Evolutionary conservation across 2,797 vertebrate species (phyloP), one percentile per base, ranked within the genome.

Genomic region (Merluccius polli): DNA sequence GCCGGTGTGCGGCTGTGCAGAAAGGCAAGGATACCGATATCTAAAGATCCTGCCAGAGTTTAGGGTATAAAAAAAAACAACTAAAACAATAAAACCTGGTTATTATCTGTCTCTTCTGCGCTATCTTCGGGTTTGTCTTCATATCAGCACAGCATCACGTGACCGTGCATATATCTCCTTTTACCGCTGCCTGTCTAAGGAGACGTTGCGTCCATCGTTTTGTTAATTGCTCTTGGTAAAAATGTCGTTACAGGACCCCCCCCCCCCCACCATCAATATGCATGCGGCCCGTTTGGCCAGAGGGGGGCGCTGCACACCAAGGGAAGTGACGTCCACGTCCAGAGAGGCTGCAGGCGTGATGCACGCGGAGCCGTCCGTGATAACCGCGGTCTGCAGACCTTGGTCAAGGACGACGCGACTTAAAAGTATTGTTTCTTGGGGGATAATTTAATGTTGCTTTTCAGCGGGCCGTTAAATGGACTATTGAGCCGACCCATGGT

Each of bases 291-390:
- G n/a, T n/a, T 0, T 31, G 71, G 77, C 36, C 94, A 90, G 87
- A 83, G 68, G 92, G 89, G 87, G 93, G 91, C 88, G 90, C 91
- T 93, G 77, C 93, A 70, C 79, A 87, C 91, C 74, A 88, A 90
- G 65, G 80, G 93, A 93, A 78, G 78, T 67, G 10, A 59, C 76
- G 32, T 41, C 78, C 73, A 73, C 79, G n/a, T 75, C 73, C 48
- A 81, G 78, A 87, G n/a, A n/a, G n/a, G n/a, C n/a, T 81, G 82
- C 82, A 84, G 78, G 78, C 78, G 85, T 83, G 85, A 89, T 85
- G 72, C 75, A 87, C 83, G 79, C 74, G 78, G 32, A 78, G 77
- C 83, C 69, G 73, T 83, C 80, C 73, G 84, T 71, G 80, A 85
- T 76, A 70, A 87, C 80, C 86, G 79, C 81, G 86, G 76, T 75